Percentiles rank a stretch among this genome's conserved stretches.
Evolutionary conservation across 53 echinoderm and acorn worm species (phyloP).

Genomic region (Holothuria scabra): DNA sequence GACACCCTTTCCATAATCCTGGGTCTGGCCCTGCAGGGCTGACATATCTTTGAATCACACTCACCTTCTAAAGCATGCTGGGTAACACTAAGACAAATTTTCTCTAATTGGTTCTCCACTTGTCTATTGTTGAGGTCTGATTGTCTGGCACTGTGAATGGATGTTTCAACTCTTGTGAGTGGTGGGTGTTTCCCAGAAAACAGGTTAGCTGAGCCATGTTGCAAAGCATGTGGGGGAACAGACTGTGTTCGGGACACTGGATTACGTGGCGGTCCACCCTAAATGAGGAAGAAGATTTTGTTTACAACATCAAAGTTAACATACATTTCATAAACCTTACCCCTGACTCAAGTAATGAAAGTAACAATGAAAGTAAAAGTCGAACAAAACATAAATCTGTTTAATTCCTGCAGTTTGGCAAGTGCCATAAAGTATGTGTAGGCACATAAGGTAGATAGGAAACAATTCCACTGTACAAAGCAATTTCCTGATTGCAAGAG

Average conservation of each 20-base stretch:
- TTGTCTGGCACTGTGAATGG: slow-evolving; percentile 69
- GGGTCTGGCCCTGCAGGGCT: too few relatives aligned
- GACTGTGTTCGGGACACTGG: slow-evolving; percentile 90
- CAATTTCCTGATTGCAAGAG: too few relatives aligned
- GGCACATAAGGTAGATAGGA: too few relatives aligned
- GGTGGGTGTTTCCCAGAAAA: slow-evolving; percentile 59
- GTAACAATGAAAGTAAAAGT: too few relatives aligned
- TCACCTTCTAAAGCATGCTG: slow-evolving; percentile 88
- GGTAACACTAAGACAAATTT: slow-evolving; percentile 91
- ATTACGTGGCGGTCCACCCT: slow-evolving; percentile 52
- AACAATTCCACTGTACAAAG: too few relatives aligned
- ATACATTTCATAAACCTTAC: too few relatives aligned
- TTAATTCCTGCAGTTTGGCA: too few relatives aligned
- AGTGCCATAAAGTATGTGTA: too few relatives aligned
- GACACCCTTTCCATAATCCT: too few relatives aligned
- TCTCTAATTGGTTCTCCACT: slow-evolving; percentile 60
- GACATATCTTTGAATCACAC: too few relatives aligned
- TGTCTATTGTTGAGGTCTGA: slow-evolving; percentile 82
- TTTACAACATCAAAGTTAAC: not conserved
- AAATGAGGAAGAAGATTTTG: not conserved
- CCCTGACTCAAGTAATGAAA: too few relatives aligned
- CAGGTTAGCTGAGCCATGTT: slow-evolving; percentile 59
- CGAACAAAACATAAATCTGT: too few relatives aligned
- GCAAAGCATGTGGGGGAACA: slow-evolving; percentile 66
- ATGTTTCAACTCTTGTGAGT: slow-evolving; percentile 52